Evolutionary conservation across 2,888 invertebrate species (phyloP).

Genomic region (Melanophora roralis): DNA sequence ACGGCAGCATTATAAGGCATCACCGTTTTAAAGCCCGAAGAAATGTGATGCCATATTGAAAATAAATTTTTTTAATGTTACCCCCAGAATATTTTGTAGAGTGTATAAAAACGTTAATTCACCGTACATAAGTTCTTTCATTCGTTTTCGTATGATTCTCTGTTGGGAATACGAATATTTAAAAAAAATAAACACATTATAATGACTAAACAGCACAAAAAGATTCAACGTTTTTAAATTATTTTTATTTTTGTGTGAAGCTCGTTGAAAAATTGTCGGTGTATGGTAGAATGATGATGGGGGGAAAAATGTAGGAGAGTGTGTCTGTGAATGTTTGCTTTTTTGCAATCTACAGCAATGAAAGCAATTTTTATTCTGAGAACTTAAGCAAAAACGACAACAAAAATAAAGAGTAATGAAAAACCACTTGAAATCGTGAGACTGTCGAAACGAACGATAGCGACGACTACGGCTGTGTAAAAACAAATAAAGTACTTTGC

Average conservation of each 20-base stretch:
- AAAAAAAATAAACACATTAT: conserved; percentile 16
- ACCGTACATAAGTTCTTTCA: conserved; percentile 13
- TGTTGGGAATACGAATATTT: conserved; percentile 40
- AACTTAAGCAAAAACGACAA: conserved; percentile 34
- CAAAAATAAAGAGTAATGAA: conserved; percentile 44
- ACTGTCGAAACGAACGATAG: conserved; percentile 28
- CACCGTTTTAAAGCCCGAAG: background rate
- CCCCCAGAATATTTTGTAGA: background rate
- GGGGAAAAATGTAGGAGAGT: background rate
- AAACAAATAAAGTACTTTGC: conserved; percentile 28
- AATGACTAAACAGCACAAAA: conserved; percentile 39
- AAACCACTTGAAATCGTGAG: conserved; percentile 54
- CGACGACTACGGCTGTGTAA: background rate
- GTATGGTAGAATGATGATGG: background rate
- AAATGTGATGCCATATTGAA: background rate
- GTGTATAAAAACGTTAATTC: conserved; percentile 11
- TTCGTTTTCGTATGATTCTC: conserved; percentile 26
- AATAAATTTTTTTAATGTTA: background rate
- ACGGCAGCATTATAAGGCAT: background rate
- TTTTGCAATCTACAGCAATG: conserved; percentile 53
- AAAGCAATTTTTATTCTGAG: conserved; percentile 59
- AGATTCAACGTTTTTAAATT: conserved; percentile 35
- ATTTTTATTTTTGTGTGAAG: conserved; percentile 13
- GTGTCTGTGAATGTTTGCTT: background rate
- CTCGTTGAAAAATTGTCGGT: conserved; percentile 16